Evolutionary conservation across 2,797 vertebrate genomes (phyloP), one percentile per base, ranked within the genome.

Genomic region (Hippoglossus hippoglossus): DNA sequence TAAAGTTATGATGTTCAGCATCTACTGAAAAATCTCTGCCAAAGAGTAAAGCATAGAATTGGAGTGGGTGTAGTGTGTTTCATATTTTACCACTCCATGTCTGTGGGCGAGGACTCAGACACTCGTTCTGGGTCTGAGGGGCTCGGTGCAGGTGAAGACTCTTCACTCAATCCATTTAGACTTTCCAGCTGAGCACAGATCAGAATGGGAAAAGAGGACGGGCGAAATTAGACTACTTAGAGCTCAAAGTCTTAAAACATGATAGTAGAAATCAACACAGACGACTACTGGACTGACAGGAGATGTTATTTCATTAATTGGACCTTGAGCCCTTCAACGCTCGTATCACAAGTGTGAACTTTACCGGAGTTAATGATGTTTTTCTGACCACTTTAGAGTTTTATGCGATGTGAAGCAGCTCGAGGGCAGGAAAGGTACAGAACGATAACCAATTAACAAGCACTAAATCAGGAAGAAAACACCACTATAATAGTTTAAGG

Each of bases 101-200:
- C 79, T 52, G 67, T 64, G 2, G 71, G 69, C 44, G 82, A 67
- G 6, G 73, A 75, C 68, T 91, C 88, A 6, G 63, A 76, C 1
- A 67, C 55, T 73, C 1, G 66, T 19, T 90, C 91, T 26, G 79
- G 75, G 22, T 92, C 91, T 53, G 80, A 78, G 1, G 57, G 68
- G 51, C 89, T 91, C 64, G 67, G 91, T 65, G 89, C 51, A 18
- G 95, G 84, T 6, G 93, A 89, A 39, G 93, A 85, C 46, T 94
- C 93, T 44, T 95, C 93, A 52, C 87, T 75, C 51, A 91, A 86
- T 78, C 94, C 93, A 82, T 94, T 94, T 54, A 95, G 61, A 49
- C 24, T 77, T 36, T 93, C 92, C 85, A 88, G 58, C 82, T 91
- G 31, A 50, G 19, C 22, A 58, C 7, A 21, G 47, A 49, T 10